These are phyloP conservation scores for Colletes latitarsis DNA, from an alignment of 1,140 invertebrate genomes.

Conservation along the genomic window DNA sequence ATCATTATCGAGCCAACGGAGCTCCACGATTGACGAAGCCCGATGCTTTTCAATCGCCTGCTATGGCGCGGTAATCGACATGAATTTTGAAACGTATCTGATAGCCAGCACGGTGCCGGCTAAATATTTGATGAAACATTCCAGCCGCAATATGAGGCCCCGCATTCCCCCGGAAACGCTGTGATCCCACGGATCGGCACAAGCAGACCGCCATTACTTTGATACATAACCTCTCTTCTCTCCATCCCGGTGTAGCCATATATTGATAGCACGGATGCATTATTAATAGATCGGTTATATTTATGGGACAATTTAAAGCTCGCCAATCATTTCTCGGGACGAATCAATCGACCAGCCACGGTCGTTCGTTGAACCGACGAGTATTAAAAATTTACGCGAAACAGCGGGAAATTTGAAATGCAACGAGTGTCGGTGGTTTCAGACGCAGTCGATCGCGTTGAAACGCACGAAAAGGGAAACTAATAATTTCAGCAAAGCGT, in stretches of 20 bases:
- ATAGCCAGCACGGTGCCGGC: conserved; percentile 75
- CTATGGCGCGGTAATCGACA: conserved; percentile 72
- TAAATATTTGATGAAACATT: conserved; percentile 82
- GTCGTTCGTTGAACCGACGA: conserved; percentile 48
- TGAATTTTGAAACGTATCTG: conserved; percentile 79
- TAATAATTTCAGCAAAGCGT: not conserved
- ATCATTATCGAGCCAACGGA: conserved; percentile 6
- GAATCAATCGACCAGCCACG: conserved; percentile 46
- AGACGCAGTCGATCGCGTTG: conserved; percentile 13
- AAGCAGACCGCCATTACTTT: conserved; percentile 73
- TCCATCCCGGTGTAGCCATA: conserved; percentile 61
- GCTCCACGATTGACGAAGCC: conserved; percentile 57
- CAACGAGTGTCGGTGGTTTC: not conserved
- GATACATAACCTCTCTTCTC: conserved; percentile 75
- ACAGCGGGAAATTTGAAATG: conserved; percentile 52
- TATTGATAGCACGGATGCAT: conserved; percentile 76
- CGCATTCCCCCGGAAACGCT: conserved; percentile 61
- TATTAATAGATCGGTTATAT: conserved; percentile 76
- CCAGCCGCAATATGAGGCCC: conserved; percentile 77
- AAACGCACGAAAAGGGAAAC: not conserved
- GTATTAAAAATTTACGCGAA: conserved; percentile 52
- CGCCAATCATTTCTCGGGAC: conserved; percentile 70
- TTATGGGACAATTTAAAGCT: conserved; percentile 73
- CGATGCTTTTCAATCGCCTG: conserved; percentile 76
- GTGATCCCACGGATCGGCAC: conserved; percentile 46